phyloP scores from a whole-genome alignment of 1,140 invertebrate genomes.

The Diploscapter pachys region DNA sequence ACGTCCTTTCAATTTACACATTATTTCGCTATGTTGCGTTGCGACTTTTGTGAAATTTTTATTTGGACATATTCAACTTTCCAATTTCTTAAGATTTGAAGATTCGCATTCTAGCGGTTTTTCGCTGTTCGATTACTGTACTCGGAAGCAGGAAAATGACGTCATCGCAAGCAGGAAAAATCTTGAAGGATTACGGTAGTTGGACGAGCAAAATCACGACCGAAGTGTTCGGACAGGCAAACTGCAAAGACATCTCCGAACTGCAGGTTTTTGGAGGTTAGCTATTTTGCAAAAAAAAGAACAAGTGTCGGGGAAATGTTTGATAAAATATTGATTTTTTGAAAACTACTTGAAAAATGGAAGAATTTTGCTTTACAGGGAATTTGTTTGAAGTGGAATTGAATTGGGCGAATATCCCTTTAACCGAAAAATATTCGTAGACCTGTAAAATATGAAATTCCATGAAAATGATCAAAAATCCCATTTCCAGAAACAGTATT shows the following conservation, averaged over 20 bases:
- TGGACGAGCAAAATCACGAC: conserved; percentile 60
- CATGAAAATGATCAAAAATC: no score
- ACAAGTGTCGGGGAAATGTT: neutral
- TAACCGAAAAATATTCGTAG: no score
- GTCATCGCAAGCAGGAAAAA: neutral
- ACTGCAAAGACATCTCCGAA: conserved; percentile 47
- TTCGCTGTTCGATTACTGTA: neutral
- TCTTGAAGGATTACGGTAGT: conserved; percentile 46
- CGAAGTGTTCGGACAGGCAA: conserved; percentile 52
- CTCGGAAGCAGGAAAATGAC: conserved; percentile 17
- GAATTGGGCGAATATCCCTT: no score
- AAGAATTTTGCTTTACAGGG: no score
- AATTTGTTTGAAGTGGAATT: no score
- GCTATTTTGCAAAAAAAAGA: neutral
- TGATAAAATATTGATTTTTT: neutral
- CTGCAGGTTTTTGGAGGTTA: conserved; percentile 29
- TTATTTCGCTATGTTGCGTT: no score
- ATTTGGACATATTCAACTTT: no score
- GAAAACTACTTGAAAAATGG: neutral
- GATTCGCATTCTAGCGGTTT: neutral
- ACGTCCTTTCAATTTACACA: no score
- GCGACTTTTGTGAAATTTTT: no score
- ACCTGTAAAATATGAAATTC: no score
- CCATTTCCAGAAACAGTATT: conserved; percentile 38
- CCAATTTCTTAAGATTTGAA: no score